A percentile compares a stretch with the other conserved stretches of the same genome.
Conservation (phyloP, 1,140 invertebrate species). For the Drosophila orosa region DNA sequence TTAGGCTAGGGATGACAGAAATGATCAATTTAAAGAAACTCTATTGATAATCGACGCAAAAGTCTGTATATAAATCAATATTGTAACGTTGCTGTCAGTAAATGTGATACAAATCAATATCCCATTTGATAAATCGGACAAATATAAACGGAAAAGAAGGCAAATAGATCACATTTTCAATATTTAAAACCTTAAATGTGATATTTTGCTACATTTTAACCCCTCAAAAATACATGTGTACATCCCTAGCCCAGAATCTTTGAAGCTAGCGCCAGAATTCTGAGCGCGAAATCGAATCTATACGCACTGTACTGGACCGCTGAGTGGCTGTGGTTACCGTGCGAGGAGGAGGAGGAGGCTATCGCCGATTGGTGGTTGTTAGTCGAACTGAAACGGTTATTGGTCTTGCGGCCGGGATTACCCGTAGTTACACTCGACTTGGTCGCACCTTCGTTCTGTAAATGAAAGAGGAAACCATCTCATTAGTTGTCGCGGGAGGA, state of each 20-base stretch:
- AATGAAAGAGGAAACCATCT: constrained; percentile 27
- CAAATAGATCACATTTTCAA: not conserved
- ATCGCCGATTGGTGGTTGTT: constrained; percentile 55
- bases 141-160: not conserved
- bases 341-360: constrained; percentile 7
- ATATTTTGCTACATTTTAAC: too few relatives aligned
- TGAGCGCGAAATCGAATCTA: constrained; percentile 3
- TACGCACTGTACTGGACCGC: constrained; percentile 44
- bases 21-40: not conserved
- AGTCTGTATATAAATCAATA: not conserved
- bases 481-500: too few relatives aligned
- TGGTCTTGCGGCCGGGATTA: constrained; percentile 73
- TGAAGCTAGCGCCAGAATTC: not conserved
- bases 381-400: constrained; percentile 76
- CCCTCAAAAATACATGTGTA: too few relatives aligned
- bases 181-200: not conserved
- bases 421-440: constrained; percentile 55
- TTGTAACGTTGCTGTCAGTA: not conserved
- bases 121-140: not conserved
- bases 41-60: not conserved
- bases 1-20: not conserved
- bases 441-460: constrained; percentile 80
- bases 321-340: constrained; percentile 45
- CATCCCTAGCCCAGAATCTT: not conserved
- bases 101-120: not conserved